Base-by-base conservation (phyloP, 2,888 invertebrate species). In the Epinotia demarniana region DNA sequence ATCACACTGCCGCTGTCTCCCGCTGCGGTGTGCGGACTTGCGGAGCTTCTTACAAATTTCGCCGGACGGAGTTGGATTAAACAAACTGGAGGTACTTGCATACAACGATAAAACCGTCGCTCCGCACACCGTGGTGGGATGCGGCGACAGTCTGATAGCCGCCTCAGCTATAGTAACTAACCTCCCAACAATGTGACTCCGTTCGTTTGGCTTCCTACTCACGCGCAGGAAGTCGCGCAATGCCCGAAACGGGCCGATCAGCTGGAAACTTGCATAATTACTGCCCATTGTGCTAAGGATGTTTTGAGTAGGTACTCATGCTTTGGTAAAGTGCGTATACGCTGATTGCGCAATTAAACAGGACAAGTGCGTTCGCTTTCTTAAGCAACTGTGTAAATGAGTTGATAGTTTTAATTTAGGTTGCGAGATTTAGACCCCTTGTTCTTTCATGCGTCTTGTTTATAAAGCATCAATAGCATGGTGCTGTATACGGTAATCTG, bases 261-360 rank as follows among this genome's bases (percentile, higher is more conserved):
- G 75, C 72, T 75, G 67, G 72, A 72, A 66, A 75, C 75, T 75
- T 75, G 75, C 75, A 75, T 75, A 75, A 75, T 71, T 75, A 71
- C 53, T 60, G 66, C 6, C 68, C 46, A 74, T 75, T 75, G 71
- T 75, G 57, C 27, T 33, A 61, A 58, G 55, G 64, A 75, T 70
- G 75, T 70, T 64, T 33, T 49, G 39, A 71, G 53, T 39, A 49
- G 64, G 55, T 53, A 53, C 53, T 53, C 53, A 53, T n/a, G 53
- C 16, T 53, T 53, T 53, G 16, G 16, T 73, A 67, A 61, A 55
- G 61, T 55, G 60, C 53, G 61, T 64, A 63, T 64, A 63, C 63
- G 58, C 46, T 19, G 46, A 69, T 70, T 58, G 57, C 23, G 18
- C 68, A 62, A 69, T 49, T 6, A 18, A 23, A 23, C 13, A 58